A percentile compares a stretch with the other conserved stretches of the same genome.
These are phyloP conservation scores for Brenthis daphne DNA, from an alignment of 2,888 invertebrate genomes.

Conservation along the genomic window DNA sequence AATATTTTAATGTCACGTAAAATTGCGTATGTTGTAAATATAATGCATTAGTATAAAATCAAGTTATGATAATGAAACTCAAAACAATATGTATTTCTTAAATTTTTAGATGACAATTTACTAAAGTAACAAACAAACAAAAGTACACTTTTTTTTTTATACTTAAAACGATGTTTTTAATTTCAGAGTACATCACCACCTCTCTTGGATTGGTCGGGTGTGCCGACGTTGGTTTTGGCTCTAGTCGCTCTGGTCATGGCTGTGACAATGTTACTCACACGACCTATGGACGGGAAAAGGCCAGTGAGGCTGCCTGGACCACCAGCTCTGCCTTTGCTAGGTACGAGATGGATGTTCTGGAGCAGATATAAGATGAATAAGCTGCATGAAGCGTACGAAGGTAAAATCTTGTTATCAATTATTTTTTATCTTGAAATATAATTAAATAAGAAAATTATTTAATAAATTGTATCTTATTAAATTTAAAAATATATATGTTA, in stretches of 20 bases:
- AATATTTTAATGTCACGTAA: no score
- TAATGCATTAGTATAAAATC: no score
- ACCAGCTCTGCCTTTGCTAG: slow-evolving; percentile 86
- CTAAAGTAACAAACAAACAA: neutral
- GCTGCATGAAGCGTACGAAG: slow-evolving; percentile 90
- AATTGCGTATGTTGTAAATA: no score
- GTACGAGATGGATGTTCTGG: slow-evolving; percentile 91
- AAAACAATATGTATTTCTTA: no score
- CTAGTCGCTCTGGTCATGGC: slow-evolving; percentile 58
- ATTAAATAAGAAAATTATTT: neutral
- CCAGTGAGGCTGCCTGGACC: slow-evolving; percentile 87
- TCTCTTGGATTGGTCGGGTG: slow-evolving; percentile 70
- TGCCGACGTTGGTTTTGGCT: slow-evolving; percentile 67
- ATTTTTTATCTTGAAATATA: neutral
- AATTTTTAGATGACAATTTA: no score
- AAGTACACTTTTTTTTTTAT: no score
- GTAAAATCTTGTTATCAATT: slow-evolving; percentile 65
- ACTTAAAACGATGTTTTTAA: neutral
- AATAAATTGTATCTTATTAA: neutral
- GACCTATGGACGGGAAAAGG: slow-evolving; percentile 53
- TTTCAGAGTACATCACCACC: slow-evolving; percentile 64
- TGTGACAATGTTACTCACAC: slow-evolving; percentile 57
- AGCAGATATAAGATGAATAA: slow-evolving; percentile 87
- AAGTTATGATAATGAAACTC: no score
- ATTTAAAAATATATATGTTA: no score